Evolutionary conservation across 2,888 invertebrate genomes (phyloP).

Genomic region (Schizotus pectinicornis): DNA sequence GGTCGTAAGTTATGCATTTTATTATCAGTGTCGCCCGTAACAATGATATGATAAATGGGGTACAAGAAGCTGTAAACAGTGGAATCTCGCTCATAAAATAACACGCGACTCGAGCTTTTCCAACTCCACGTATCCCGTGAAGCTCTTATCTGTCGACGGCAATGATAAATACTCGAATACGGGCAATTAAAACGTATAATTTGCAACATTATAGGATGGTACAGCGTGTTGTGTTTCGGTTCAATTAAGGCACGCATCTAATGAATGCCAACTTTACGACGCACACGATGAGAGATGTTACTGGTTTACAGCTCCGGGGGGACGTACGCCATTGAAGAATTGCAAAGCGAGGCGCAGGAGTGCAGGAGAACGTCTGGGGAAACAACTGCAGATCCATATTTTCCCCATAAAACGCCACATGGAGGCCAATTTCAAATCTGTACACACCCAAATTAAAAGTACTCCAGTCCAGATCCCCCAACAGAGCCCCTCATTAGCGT

Average conservation of each 20-base stretch:
- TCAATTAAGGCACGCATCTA: not conserved
- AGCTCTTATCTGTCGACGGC: conserved; percentile 28
- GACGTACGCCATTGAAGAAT: too few species aligned
- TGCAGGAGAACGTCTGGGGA: too few species aligned
- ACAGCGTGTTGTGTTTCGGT: not conserved
- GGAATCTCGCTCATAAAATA: conserved; percentile 35
- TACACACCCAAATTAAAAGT: too few species aligned
- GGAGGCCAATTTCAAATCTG: too few species aligned
- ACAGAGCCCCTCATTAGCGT: too few species aligned
- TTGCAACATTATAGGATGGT: not conserved
- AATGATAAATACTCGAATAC: conserved; percentile 21
- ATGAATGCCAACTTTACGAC: conserved; percentile 4
- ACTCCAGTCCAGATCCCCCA: too few species aligned
- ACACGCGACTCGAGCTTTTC: conserved; percentile 21
- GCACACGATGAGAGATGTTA: not conserved
- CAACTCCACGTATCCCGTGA: conserved; percentile 10
- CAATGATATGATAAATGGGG: conserved; percentile 34
- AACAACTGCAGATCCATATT: too few species aligned
- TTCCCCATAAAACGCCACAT: too few species aligned
- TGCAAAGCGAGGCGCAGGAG: too few species aligned
- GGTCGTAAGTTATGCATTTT: conserved; percentile 32
- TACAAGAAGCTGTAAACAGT: conserved; percentile 35
- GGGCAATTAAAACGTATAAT: conserved; percentile 18
- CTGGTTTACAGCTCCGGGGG: not conserved
- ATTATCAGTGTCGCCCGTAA: conserved; percentile 32